These are phyloP conservation scores for Herminia tarsipennalis DNA, from an alignment of 2,888 invertebrate species.

Conservation along the genomic window DNA sequence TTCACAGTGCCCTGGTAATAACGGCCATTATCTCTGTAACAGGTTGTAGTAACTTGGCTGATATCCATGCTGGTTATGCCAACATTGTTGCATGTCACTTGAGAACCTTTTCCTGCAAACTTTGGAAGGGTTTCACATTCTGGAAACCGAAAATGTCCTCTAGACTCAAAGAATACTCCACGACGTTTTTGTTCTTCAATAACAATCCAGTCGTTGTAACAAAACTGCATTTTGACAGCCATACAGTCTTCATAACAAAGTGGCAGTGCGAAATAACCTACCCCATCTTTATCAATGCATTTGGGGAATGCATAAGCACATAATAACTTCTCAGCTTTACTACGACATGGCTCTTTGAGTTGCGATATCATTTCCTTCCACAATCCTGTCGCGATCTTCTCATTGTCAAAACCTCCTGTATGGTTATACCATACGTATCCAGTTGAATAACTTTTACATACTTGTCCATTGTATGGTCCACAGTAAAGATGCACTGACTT, in stretches of 20 bases:
- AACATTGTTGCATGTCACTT: slow-evolving; percentile 92
- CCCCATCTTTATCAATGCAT: slow-evolving; percentile 89
- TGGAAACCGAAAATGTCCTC: slow-evolving; percentile 95
- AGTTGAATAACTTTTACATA: slow-evolving; percentile 89
- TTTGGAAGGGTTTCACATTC: slow-evolving; percentile 93
- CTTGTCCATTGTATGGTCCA: slow-evolving; percentile 94
- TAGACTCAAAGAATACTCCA: slow-evolving; percentile 91
- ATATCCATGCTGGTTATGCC: slow-evolving; percentile 93
- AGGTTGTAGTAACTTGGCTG: slow-evolving; percentile 93
- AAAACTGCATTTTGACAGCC: slow-evolving; percentile 95
- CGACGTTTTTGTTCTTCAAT: slow-evolving; percentile 94
- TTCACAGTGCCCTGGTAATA: slow-evolving; percentile 96
- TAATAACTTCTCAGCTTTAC: slow-evolving; percentile 95
- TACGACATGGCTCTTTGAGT: slow-evolving; percentile 93
- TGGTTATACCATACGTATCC: slow-evolving; percentile 92
- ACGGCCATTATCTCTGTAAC: slow-evolving; percentile 94
- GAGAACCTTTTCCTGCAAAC: slow-evolving; percentile 87
- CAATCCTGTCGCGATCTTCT: slow-evolving; percentile 92
- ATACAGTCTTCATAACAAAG: slow-evolving; percentile 97
- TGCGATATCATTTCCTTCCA: slow-evolving; percentile 95
- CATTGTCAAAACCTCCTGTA: slow-evolving; percentile 92
- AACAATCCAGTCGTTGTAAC: slow-evolving; percentile 96
- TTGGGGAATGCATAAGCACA: slow-evolving; percentile 97
- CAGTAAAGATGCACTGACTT: slow-evolving; percentile 89
- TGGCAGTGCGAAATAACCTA: slow-evolving; percentile 89